These are phyloP conservation scores for Panthera uncia DNA, from an alignment of 2,113 vertebrate genomes.

Conservation along the genomic window DNA sequence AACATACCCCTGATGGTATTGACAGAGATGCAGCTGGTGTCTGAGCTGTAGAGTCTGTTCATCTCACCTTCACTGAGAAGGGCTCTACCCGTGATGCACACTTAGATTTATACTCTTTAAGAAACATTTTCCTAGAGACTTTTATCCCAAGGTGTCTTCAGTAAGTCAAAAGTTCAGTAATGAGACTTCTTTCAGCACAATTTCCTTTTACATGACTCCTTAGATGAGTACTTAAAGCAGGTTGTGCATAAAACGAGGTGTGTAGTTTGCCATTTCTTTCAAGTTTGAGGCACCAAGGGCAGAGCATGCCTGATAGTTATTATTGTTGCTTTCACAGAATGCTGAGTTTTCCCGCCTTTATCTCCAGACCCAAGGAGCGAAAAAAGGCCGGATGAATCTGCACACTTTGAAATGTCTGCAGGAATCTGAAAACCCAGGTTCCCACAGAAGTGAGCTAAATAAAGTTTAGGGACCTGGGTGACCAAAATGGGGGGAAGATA, in stretches of 20 bases:
- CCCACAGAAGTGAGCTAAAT: not conserved
- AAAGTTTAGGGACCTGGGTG: not conserved
- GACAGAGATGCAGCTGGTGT: not conserved
- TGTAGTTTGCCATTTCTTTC: not conserved
- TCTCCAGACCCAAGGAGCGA: not conserved
- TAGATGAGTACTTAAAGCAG: not conserved
- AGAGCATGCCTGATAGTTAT: not conserved
- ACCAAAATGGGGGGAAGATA: not conserved
- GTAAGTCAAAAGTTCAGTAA: not conserved
- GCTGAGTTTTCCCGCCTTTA: not conserved
- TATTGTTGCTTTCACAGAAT: not conserved
- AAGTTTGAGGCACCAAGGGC: not conserved
- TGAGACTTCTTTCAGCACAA: not conserved
- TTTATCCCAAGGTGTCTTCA: not conserved
- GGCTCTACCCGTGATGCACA: not conserved
- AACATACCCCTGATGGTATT: too few relatives aligned
- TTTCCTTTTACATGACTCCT: not conserved
- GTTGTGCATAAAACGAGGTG: not conserved
- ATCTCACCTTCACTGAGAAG: not conserved
- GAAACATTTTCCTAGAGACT: not conserved
- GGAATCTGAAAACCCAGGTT: not conserved
- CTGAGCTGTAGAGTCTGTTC: not conserved
- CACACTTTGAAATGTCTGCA: not conserved
- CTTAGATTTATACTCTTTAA: not conserved
- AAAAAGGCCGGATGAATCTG: not conserved